Evolutionary conservation across 2,888 invertebrate species (phyloP).

Genomic region (Mythimna ferrago): DNA sequence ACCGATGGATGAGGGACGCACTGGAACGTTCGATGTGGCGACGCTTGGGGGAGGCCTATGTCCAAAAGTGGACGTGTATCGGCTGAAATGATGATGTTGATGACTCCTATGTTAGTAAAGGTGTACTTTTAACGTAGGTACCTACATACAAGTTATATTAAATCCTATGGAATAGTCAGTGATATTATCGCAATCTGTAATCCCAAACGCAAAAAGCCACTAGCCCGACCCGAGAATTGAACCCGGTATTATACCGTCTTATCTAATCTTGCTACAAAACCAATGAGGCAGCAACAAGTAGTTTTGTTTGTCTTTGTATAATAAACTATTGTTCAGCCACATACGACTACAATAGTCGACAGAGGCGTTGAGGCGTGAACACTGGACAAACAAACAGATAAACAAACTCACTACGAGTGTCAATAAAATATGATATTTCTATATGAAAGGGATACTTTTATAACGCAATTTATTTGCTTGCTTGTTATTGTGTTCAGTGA

Average conservation of each 20-base stretch:
- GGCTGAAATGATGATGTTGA: too few relatives aligned
- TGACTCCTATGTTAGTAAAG: too few relatives aligned
- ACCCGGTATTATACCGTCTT: neutral
- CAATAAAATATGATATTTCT: neutral
- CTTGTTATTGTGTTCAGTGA: neutral
- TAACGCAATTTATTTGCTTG: conserved; percentile 3
- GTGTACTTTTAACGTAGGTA: too few relatives aligned
- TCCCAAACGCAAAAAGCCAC: neutral
- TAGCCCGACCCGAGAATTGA: neutral
- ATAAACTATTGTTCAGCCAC: neutral
- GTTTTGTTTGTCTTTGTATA: neutral
- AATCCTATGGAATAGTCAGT: neutral
- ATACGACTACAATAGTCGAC: neutral
- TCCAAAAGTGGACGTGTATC: too few relatives aligned
- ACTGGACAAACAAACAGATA: conserved; percentile 20
- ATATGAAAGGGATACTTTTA: neutral
- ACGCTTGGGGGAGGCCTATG: too few relatives aligned
- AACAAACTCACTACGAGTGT: conserved; percentile 17
- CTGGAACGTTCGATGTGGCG: too few relatives aligned
- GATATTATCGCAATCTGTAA: neutral
- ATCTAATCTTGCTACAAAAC: too few relatives aligned
- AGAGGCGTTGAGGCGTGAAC: conserved; percentile 9
- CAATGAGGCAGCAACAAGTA: neutral
- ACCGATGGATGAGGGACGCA: too few relatives aligned
- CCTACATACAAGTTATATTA: neutral